Conservation (phyloP, 2,797 vertebrate species). For the Coregonus suidteri region DNA sequence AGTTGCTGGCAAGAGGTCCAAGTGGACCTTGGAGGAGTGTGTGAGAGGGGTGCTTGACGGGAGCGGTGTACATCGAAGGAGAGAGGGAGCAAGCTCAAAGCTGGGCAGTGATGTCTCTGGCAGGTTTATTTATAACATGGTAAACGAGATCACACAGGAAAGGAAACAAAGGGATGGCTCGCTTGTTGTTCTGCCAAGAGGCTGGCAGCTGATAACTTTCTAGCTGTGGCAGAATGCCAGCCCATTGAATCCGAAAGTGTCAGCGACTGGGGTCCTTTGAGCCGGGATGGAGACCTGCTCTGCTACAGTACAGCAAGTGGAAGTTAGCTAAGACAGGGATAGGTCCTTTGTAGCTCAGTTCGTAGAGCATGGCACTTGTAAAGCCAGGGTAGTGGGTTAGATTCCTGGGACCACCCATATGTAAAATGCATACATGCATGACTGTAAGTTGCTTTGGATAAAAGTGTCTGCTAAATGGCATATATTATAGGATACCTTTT, state of each 20-base stretch:
- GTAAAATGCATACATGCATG: no score
- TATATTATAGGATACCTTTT: neutral
- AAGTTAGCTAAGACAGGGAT: conserved; percentile 1
- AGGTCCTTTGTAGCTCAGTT: neutral
- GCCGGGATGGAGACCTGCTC: conserved; percentile 5
- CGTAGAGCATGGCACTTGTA: neutral
- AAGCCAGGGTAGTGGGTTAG: neutral
- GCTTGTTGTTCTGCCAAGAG: conserved; percentile 22
- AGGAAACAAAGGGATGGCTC: conserved; percentile 13
- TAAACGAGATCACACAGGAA: conserved; percentile 17
- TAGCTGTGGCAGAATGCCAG: neutral
- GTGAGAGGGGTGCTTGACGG: neutral
- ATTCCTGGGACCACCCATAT: no score
- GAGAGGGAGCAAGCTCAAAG: neutral
- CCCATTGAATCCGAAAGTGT: conserved; percentile 13
- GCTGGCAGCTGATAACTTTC: conserved; percentile 16
- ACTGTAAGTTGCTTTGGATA: no score
- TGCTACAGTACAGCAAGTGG: conserved; percentile 1
- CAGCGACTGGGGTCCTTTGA: conserved; percentile 5
- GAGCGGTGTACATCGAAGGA: neutral
- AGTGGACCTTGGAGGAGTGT: conserved; percentile 1
- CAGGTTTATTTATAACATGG: conserved; percentile 21
- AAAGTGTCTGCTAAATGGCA: no score
- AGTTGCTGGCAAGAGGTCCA: conserved; percentile 5
- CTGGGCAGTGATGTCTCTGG: conserved; percentile 5